phyloP scores from a whole-genome alignment of 2,888 invertebrate species.

The Rhogogaster chlorosoma region DNA sequence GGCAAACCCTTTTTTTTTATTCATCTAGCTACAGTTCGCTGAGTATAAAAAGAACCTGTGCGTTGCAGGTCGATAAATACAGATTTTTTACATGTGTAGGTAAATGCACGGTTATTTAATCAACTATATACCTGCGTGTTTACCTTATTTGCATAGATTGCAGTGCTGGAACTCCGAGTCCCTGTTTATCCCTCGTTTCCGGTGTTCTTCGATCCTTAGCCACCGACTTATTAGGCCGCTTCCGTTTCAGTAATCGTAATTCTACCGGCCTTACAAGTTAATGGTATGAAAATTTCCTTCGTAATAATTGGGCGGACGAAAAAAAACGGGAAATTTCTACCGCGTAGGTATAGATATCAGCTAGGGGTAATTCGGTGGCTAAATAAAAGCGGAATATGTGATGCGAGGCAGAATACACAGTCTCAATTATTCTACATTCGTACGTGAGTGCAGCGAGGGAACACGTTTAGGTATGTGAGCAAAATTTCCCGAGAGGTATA shows the following conservation, averaged over 20 bases:
- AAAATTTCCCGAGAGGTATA: slow-evolving; percentile 21
- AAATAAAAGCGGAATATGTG: background rate
- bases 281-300: background rate
- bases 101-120: background rate
- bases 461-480: background rate
- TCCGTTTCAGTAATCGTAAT: background rate
- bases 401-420: background rate
- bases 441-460: background rate
- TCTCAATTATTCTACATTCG: background rate
- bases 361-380: background rate
- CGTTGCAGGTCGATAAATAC: background rate
- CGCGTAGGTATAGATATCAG: too few species aligned
- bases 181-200: background rate
- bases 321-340: background rate
- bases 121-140: background rate
- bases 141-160: background rate
- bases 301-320: background rate
- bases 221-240: background rate
- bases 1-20: slow-evolving; percentile 3
- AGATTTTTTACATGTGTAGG: background rate
- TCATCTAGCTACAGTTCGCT: background rate
- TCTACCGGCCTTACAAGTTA: too few species aligned
- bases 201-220: background rate
- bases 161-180: background rate
- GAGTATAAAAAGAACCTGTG: background rate